Percentiles rank a stretch among this genome's conserved stretches.
Conservation (phyloP, 2,888 invertebrate genomes). For the Geotrupes spiniger region DNA sequence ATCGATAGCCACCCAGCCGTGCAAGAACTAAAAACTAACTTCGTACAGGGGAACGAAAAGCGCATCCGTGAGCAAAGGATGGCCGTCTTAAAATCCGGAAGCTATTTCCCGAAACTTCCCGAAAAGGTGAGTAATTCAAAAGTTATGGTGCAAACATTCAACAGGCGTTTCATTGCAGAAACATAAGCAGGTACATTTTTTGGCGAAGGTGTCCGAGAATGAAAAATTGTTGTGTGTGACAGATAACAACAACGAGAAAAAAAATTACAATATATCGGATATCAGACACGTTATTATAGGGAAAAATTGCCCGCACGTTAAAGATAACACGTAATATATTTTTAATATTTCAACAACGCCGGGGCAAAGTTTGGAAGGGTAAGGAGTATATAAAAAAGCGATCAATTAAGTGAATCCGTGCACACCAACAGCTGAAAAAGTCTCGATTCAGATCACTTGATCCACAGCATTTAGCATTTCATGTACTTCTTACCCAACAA, state of each 20-base stretch:
- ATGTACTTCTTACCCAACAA: too few relatives aligned
- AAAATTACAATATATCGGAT: conserved; percentile 30
- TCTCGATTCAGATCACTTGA: too few relatives aligned
- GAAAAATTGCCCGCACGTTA: conserved; percentile 42
- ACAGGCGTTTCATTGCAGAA: conserved; percentile 23
- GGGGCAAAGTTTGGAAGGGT: neutral
- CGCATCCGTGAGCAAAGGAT: conserved; percentile 38
- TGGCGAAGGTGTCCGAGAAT: conserved; percentile 27
- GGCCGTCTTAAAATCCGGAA: conserved; percentile 36
- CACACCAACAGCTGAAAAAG: too few relatives aligned
- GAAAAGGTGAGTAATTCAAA: conserved; percentile 37
- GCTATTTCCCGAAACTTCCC: conserved; percentile 39
- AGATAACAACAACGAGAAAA: conserved; percentile 21
- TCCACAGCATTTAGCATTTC: too few relatives aligned
- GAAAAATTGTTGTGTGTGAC: conserved; percentile 11
- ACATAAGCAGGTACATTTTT: conserved; percentile 28
- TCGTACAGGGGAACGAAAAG: conserved; percentile 32
- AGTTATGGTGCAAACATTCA: neutral
- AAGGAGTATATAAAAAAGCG: too few relatives aligned
- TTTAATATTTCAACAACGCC: neutral
- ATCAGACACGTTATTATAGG: conserved; percentile 43
- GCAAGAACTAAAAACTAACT: conserved; percentile 36
- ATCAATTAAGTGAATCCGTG: too few relatives aligned
- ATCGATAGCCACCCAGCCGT: conserved; percentile 35
- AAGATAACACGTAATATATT: conserved; percentile 37